These are phyloP conservation scores for Phylloscopus trochilus DNA, from an alignment of 2,113 vertebrate species.

Conservation along the genomic window DNA sequence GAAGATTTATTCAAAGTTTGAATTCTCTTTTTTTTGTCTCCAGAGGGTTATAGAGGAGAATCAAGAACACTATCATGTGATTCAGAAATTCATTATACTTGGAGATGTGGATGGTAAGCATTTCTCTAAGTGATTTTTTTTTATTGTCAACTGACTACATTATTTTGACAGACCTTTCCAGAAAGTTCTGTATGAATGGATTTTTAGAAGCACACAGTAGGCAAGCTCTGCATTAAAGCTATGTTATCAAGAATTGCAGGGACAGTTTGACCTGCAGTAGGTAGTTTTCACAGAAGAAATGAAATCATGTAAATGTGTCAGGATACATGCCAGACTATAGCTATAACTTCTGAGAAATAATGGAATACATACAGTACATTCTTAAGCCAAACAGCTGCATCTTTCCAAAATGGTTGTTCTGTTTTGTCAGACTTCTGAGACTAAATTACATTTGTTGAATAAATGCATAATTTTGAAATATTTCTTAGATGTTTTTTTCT, in stretches of 20 bases:
- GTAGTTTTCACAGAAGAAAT: background rate
- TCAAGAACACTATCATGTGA: conserved; percentile 90
- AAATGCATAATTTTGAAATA: background rate
- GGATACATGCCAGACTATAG: background rate
- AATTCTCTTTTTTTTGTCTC: conserved; percentile 33
- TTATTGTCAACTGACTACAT: background rate
- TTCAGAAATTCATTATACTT: conserved; percentile 95
- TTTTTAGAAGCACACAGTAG: background rate
- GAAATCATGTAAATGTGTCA: background rate
- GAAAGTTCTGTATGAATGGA: background rate
- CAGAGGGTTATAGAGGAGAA: conserved; percentile 93
- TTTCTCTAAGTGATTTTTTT: conserved; percentile 1
- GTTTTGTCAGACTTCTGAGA: background rate
- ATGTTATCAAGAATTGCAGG: background rate
- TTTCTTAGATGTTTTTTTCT: background rate
- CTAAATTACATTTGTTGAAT: background rate
- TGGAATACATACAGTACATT: background rate
- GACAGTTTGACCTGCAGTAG: background rate
- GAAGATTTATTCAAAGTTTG: conserved; percentile 19
- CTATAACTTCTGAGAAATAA: background rate
- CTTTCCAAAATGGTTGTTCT: background rate
- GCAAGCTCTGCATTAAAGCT: background rate
- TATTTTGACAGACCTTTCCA: conserved; percentile 11
- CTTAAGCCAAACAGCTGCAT: background rate
- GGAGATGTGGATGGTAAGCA: conserved; percentile 90